Conservation (phyloP, 2,797 vertebrate genomes). For the Cyprinella venusta region DNA sequence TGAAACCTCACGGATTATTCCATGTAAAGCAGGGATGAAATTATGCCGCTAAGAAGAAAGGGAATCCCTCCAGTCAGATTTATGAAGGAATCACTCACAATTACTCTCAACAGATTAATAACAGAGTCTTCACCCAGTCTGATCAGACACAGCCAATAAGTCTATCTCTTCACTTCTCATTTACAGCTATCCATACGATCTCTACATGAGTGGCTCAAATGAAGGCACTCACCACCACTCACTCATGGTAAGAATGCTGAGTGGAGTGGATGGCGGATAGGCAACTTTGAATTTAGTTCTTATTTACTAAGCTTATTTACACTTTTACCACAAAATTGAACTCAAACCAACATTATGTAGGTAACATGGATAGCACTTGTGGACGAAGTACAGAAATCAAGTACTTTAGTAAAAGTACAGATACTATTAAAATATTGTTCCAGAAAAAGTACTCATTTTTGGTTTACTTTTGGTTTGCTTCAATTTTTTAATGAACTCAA, state of each 20-base stretch:
- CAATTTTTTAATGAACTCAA: neutral
- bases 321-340: neutral
- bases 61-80: conserved; percentile 29
- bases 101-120: conserved; percentile 46
- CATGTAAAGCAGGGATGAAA: neutral
- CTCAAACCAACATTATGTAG: neutral
- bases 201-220: conserved; percentile 38
- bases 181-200: conserved; percentile 5
- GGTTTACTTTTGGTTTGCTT: no score
- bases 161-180: conserved; percentile 9
- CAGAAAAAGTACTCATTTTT: no score
- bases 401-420: neutral
- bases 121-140: conserved; percentile 26
- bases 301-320: neutral
- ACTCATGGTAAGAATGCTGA: conserved; percentile 22
- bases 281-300: neutral
- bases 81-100: conserved; percentile 17
- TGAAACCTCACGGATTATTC: neutral
- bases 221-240: conserved; percentile 50
- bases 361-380: neutral
- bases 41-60: neutral
- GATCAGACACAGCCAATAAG: conserved; percentile 12
- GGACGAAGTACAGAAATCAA: neutral
- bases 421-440: neutral
- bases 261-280: neutral